phyloP scores from a whole-genome alignment of 1,140 invertebrate genomes.

The Episyrphus balteatus region DNA sequence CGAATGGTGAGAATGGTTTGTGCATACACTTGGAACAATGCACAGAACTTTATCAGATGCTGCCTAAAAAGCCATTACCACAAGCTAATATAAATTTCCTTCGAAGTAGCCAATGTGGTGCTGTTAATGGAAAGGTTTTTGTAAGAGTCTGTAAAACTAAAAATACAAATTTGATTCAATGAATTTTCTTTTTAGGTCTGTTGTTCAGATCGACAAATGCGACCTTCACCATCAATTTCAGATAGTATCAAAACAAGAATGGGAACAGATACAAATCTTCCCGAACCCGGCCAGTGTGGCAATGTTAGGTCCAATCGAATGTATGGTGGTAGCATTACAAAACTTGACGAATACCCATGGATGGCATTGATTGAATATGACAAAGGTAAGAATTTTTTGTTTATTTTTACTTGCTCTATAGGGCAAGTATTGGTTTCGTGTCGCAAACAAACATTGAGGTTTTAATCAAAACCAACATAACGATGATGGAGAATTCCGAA shows the following conservation, averaged over 20 bases:
- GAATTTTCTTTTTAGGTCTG: conserved; percentile 15
- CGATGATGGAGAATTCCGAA: no score
- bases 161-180: background rate
- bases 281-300: conserved; percentile 37
- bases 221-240: conserved; percentile 8
- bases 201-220: conserved; percentile 19
- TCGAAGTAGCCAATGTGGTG: conserved; percentile 32
- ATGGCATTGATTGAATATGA: conserved; percentile 46
- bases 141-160: conserved; percentile 7
- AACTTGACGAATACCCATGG: conserved; percentile 59
- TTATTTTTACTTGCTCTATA: no score
- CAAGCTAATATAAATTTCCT: conserved; percentile 23
- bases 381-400: conserved; percentile 20
- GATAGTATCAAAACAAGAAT: conserved; percentile 5
- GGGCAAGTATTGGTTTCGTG: no score
- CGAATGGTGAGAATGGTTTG: conserved; percentile 27
- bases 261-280: conserved; percentile 12
- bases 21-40: conserved; percentile 33
- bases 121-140: conserved; percentile 26
- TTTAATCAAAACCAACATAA: no score
- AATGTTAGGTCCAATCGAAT: conserved; percentile 43
- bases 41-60: conserved; percentile 23
- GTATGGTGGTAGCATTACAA: conserved; percentile 49
- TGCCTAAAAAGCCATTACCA: conserved; percentile 19
- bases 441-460: no score